These are phyloP conservation scores for Capitulum mitella DNA, from an alignment of 2,888 invertebrate species.

Conservation along the genomic window DNA sequence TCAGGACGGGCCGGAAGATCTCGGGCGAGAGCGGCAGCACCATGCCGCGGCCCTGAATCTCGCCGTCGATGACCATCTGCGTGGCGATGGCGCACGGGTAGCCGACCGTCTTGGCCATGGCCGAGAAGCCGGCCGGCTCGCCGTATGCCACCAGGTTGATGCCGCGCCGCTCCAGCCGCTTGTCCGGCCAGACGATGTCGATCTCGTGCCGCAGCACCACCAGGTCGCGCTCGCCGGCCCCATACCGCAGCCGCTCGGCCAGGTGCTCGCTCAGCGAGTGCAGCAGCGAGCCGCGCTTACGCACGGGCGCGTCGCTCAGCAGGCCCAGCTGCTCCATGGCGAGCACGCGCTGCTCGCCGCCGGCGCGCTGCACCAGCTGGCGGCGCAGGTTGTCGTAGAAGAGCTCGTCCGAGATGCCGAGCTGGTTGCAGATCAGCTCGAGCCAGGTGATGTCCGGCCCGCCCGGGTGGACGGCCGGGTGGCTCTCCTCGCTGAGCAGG, in stretches of 20 bases:
- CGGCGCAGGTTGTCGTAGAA: conserved; percentile 88
- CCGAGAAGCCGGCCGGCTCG: conserved; percentile 65
- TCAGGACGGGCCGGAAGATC: conserved; percentile 86
- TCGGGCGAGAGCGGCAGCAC: conserved; percentile 85
- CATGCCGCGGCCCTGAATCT: conserved; percentile 92
- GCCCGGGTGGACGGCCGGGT: conserved; percentile 84
- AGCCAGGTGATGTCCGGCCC: conserved; percentile 95
- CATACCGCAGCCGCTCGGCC: conserved; percentile 67
- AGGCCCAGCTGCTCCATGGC: conserved; percentile 79
- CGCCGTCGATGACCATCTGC: conserved; percentile 72
- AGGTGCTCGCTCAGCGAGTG: conserved; percentile 89
- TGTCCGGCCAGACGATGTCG: conserved; percentile 85
- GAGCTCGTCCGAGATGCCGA: conserved; percentile 79
- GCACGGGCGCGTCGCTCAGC: conserved; percentile 69
- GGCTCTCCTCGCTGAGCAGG: conserved; percentile 72
- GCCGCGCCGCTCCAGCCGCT: conserved; percentile 68
- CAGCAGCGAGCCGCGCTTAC: conserved; percentile 76
- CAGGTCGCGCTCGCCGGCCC: conserved; percentile 82
- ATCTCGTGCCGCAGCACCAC: conserved; percentile 90
- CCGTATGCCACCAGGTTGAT: conserved; percentile 50
- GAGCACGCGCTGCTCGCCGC: conserved; percentile 54
- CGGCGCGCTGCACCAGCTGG: conserved; percentile 71
- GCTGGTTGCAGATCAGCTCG: conserved; percentile 71
- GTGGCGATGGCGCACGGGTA: conserved; percentile 92
- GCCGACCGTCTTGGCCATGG: conserved; percentile 92